Percentiles rank a stretch among this genome's conserved stretches.
phyloP scores from a whole-genome alignment of 1,140 invertebrate species.

The Magallana ariakensis region DNA sequence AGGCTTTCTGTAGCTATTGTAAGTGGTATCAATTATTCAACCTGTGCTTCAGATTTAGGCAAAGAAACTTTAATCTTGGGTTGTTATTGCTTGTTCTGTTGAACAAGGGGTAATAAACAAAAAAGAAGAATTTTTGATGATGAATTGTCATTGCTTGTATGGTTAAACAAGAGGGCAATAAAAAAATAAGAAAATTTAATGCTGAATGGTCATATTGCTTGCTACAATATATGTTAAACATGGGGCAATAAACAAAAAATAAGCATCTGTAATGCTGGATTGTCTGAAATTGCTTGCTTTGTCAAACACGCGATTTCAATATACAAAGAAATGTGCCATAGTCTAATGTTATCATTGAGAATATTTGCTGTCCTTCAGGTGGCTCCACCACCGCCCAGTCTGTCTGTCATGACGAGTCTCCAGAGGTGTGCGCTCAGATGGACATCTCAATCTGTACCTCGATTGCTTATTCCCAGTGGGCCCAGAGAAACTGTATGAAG shows the following conservation, averaged over 20 bases:
- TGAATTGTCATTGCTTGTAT: no score
- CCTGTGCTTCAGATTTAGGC: background rate
- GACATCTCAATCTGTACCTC: conserved; percentile 50
- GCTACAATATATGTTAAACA: no score
- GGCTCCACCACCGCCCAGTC: background rate
- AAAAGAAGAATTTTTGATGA: no score
- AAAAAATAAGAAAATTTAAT: no score
- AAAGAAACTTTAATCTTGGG: background rate
- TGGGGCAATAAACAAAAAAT: no score
- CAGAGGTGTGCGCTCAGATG: conserved; percentile 33
- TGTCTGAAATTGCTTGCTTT: no score
- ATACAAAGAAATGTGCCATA: no score
- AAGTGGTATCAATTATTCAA: conserved; percentile 8
- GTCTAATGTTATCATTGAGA: no score
- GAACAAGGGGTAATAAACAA: background rate
- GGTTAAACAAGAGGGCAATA: no score
- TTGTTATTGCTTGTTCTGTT: background rate
- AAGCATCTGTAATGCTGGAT: no score
- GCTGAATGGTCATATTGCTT: no score
- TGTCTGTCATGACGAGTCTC: conserved; percentile 41
- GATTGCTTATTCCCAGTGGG: conserved; percentile 48
- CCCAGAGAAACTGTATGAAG: conserved; percentile 45
- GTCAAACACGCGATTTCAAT: no score
- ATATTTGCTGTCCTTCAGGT: background rate
- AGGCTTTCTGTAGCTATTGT: conserved; percentile 44